Conservation (phyloP, 2,113 vertebrate genomes). For the Eira barbara region DNA sequence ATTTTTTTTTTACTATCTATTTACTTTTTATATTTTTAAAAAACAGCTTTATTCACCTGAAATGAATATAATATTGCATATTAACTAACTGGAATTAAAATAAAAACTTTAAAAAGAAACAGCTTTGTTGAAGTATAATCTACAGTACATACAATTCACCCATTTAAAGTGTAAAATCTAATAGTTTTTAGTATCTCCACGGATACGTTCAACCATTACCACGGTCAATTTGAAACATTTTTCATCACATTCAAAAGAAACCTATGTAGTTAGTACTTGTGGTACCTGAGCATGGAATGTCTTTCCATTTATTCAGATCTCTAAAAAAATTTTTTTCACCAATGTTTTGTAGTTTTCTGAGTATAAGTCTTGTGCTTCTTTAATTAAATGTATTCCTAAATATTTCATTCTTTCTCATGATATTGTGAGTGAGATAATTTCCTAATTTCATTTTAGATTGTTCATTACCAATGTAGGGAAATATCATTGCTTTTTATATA, state of each 20-base stretch:
- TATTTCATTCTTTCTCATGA: neutral
- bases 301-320: neutral
- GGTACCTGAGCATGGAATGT: neutral
- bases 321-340: neutral
- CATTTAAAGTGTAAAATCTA: neutral
- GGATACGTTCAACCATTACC: neutral
- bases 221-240: neutral
- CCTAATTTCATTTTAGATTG: neutral
- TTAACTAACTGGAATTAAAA: neutral
- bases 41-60: neutral
- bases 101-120: neutral
- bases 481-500: neutral
- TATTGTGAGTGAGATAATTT: neutral
- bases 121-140: neutral
- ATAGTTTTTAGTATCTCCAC: neutral
- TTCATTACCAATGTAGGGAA: neutral
- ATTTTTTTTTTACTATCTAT: neutral
- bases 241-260: neutral
- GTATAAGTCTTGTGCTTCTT: neutral
- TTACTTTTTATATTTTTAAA: neutral
- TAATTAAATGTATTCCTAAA: neutral
- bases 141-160: neutral
- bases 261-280: neutral
- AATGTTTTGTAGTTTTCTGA: neutral
- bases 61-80: neutral